Base-by-base conservation (phyloP, 1,140 invertebrate species). In the Conus ventricosus region DNA sequence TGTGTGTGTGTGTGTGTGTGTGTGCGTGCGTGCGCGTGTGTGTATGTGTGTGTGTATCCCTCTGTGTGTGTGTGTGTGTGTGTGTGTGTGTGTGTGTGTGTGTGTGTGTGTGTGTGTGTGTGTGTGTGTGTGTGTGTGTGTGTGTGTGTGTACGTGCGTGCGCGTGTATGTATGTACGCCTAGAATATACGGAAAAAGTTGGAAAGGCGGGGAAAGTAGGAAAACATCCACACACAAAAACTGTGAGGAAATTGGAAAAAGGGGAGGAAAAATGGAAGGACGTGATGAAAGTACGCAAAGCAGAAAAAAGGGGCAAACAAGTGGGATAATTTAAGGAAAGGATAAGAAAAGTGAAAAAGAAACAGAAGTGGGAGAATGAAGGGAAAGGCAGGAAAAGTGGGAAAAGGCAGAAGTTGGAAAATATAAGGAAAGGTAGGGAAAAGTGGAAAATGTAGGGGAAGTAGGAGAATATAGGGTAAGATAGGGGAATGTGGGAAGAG, bases 31-130 rank as follows among this genome's bases (percentile, higher is more conserved):
- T 78, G 76, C 17, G 25, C 39, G 7, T 78, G 76, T 39, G 76
- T 78, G 76, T 78, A 25, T 78, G 76, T 78, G 76, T 78, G 76
- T 78, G 76, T 78, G 76, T 78, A 25, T 78, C 25, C 20, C 25
- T n/a, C n/a, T n/a, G n/a, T n/a, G n/a, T 78, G 75, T 78, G 75
- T 78, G 75, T 78, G 75, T 78, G 75, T 78, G 76, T 78, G 76
- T 39, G 76, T 78, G 76, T 39, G 76, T 78, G 25, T 78, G 76
- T 17, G 76, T 78, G 76, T 78, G 76, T 78, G 76, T 78, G 76
- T 39, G 76, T n/a, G 67, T 71, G 76, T 39, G 76, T 78, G 76
- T 78, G 76, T 78, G 76, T 78, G 76, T 78, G 76, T 78, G 76
- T 78, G 76, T 39, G 76, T 78, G 76, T 78, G 76, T 78, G 76